Evolutionary conservation across 2,888 invertebrate genomes (phyloP).

Genomic region (Tachina lurida): DNA sequence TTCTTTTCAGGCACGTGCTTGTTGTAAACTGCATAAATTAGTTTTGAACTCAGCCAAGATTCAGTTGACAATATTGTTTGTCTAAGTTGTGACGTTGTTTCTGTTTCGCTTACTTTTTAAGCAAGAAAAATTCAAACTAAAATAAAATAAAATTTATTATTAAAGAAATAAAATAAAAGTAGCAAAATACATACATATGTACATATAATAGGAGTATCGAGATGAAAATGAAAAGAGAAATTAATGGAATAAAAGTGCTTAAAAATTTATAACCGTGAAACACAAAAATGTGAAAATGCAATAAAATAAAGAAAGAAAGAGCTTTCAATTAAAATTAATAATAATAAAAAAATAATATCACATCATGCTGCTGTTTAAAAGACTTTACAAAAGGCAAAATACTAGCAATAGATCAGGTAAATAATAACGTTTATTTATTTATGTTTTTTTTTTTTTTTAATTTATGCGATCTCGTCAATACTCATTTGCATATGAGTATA

Average conservation of each 20-base stretch:
- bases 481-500: no score
- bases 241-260: constrained; percentile 34
- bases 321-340: constrained; percentile 6
- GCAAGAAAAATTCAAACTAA: not conserved
- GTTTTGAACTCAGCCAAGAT: not conserved
- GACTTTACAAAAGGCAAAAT: constrained; percentile 58
- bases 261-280: constrained; percentile 48
- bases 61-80: constrained; percentile 57
- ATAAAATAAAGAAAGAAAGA: constrained; percentile 27
- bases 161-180: constrained; percentile 18
- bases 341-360: not conserved
- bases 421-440: not conserved
- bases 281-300: constrained; percentile 14
- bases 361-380: constrained; percentile 66
- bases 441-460: not conserved
- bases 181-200: constrained; percentile 19
- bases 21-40: constrained; percentile 56
- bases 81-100: constrained; percentile 41
- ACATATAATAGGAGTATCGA: no score
- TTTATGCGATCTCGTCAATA: no score
- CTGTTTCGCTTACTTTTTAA: constrained; percentile 7
- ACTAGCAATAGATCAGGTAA: constrained; percentile 51
- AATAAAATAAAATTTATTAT: not conserved
- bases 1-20: constrained; percentile 53
- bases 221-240: constrained; percentile 39